Conservation (phyloP, 2,797 vertebrate species). For the Simalia tracyae region DNA sequence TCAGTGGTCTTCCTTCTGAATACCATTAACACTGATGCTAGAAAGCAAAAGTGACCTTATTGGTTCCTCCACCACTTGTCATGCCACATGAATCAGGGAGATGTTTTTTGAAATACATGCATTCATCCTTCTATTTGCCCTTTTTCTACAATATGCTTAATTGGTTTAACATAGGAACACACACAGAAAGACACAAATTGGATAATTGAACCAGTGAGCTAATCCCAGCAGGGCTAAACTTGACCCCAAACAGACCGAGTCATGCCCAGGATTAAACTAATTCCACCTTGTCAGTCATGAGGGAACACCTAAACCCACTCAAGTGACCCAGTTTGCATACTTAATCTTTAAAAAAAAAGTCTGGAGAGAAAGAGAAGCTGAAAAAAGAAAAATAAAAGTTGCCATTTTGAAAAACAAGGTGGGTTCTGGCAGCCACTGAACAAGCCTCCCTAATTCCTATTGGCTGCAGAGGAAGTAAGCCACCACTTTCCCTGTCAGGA, state of each 20-base stretch:
- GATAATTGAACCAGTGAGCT: not conserved
- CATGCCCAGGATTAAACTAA: not conserved
- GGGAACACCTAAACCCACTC: not conserved
- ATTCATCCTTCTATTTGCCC: not conserved
- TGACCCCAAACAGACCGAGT: not conserved
- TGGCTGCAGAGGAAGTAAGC: not conserved
- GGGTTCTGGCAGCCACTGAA: not conserved
- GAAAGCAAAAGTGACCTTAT: not conserved
- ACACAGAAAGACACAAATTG: not conserved
- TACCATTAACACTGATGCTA: not conserved
- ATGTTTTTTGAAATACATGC: not conserved
- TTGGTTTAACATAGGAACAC: not conserved
- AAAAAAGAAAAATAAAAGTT: not conserved
- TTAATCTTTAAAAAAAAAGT: not conserved
- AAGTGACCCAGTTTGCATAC: not conserved
- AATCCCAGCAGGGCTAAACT: not conserved
- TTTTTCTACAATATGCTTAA: not conserved
- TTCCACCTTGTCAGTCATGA: not conserved
- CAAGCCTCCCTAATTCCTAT: not conserved
- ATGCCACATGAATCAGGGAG: not conserved
- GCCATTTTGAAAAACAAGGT: not conserved
- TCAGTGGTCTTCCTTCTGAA: not conserved
- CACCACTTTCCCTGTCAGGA: not conserved
- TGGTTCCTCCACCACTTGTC: not conserved
- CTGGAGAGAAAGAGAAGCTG: not conserved